Base-by-base conservation (phyloP, 1,140 invertebrate species). In the Tetramorium alpestre region DNA sequence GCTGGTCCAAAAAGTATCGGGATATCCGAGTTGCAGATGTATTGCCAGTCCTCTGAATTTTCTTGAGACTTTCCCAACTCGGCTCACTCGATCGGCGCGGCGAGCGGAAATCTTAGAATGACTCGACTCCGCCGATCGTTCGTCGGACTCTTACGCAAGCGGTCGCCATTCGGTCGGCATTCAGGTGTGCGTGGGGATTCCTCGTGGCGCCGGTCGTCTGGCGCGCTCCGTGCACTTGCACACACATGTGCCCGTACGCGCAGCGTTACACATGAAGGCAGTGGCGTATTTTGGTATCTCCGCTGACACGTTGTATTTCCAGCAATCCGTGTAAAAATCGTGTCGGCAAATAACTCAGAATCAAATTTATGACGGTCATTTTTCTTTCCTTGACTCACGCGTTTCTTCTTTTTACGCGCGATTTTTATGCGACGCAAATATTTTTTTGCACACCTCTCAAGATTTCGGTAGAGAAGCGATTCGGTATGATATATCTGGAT, bases 191-290 rank as follows among this genome's bases (percentile, higher is more conserved):
- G 92, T 91, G 93, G 93, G 93, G 93, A 93, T 94, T 93, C 93
- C 93, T 93, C 82, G 86, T 94, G 93, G 93, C 93, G 93, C 93
- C 93, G 93, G 75, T 92, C 93, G 92, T 93, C 92, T 94, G 92
- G 91, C 92, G 82, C 87, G 87, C 76, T 72, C 86, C 91, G 70
- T 89, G 78, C 78, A 84, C 87, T 5, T 67, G 75, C 65, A 75
- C 80, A 77, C 75, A 18, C 49, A 10, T 60, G 38, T 28, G 33
- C 56, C 65, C 67, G 73, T 81, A 75, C 28, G 60, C 56, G 51
- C 75, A 38, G 69, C 69, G 16, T 60, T 82, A 77, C 65, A 47
- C n/a, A n/a, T 49, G 54, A 44, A 88, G 28, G 56, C 80, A 70
- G 38, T 69, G 77, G 64, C 62, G 77, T 80, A 80, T 69, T 69